Evolutionary conservation across 2,797 vertebrate species (phyloP), one percentile per base, ranked within the genome.

Genomic region (Eulemur mongoz): DNA sequence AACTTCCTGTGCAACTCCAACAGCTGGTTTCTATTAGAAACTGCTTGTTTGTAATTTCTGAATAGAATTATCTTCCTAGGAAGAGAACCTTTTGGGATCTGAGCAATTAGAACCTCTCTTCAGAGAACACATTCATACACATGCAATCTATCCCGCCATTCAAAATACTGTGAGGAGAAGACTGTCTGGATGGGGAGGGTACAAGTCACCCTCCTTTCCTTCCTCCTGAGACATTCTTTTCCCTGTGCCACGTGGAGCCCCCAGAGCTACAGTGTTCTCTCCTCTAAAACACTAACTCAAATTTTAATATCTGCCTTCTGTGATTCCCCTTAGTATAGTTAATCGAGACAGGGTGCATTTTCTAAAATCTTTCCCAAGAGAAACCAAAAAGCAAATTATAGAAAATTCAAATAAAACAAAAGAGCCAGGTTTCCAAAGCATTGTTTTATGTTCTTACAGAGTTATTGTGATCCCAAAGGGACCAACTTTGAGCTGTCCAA

Each of bases 331-430:
- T 76, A 38, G 48, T 59, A 6, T 2, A 54, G 43, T 0, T 54
- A n/a, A 63, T 35, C 50, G 40, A 65, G n/a, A 87, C 1, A 10
- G 17, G 40, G 38, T 40, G 9, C 23, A 13, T 88, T 87, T 92
- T 84, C 73, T 70, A 72, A 91, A 80, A 82, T 30, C 27, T 94
- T 92, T 54, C 45, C 61, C 59, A 95, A 70, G 70, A 94, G 52
- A 72, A 79, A 54, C 23, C 35, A 79, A 30, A 89, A 91, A 85
- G 17, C 48, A 78, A 88, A 70, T 35, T 57, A 57, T 57, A 57
- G 54, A 57, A 57, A 85, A 79, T 84, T 59, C 83, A 83, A 95
- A 61, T 69, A 52, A 87, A 78, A 65, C 38, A 80, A 90, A 88
- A 57, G 27, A 35, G 48, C 40, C 30, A n/a, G 5, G 25, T 86